A percentile compares a stretch with the other conserved stretches of the same genome.
Conservation (phyloP, 2,797 vertebrate genomes). For the Petrocephalus sullivani region DNA sequence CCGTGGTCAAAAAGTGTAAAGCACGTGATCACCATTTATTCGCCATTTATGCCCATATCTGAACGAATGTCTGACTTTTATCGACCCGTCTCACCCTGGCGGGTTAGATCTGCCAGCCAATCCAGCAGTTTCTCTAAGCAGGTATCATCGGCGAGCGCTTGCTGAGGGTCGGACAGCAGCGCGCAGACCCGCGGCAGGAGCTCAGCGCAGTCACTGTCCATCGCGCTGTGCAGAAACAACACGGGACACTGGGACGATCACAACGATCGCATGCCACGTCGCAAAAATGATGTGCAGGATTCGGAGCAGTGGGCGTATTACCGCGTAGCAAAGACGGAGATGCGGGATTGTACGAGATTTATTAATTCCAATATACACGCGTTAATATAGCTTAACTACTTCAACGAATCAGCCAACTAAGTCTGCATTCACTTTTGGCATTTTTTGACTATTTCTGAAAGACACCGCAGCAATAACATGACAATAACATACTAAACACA, state of each 20-base stretch:
- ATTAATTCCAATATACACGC: background rate
- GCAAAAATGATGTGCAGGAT: background rate
- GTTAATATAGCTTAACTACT: background rate
- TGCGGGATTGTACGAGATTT: background rate
- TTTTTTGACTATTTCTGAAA: background rate
- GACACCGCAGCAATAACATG: background rate
- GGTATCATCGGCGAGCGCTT: constrained; percentile 76
- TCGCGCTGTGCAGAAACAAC: constrained; percentile 34
- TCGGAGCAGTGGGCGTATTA: background rate
- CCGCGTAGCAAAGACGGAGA: background rate
- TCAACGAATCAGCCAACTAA: background rate
- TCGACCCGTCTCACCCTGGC: constrained; percentile 55
- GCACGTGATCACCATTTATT: background rate
- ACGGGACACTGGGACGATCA: background rate
- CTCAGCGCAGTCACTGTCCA: constrained; percentile 72
- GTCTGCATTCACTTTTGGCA: background rate
- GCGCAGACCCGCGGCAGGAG: constrained; percentile 76
- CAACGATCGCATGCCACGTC: background rate
- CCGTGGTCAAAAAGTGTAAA: background rate
- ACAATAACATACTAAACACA: too few relatives aligned
- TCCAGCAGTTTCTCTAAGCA: constrained; percentile 90
- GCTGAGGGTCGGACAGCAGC: constrained; percentile 63
- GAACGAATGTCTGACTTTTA: background rate
- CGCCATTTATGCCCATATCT: too few relatives aligned
- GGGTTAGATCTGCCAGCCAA: constrained; percentile 69